Percentiles rank a stretch among this genome's conserved stretches.
phyloP scores from a whole-genome alignment of 2,113 vertebrate genomes.

The Sorex fumeus region DNA sequence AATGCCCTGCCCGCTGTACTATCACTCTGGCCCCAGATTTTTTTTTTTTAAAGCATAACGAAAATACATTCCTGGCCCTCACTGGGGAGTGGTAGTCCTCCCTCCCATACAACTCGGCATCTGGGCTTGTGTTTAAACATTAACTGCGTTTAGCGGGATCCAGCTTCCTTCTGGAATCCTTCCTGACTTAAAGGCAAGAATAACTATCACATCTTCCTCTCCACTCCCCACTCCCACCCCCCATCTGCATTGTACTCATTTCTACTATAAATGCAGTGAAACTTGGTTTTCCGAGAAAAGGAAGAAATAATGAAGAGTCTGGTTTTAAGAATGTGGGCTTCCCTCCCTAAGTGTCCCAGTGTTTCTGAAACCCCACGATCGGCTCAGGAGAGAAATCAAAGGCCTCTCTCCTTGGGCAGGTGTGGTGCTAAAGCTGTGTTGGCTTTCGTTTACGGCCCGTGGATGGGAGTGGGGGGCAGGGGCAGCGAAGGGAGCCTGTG shows the following conservation, averaged over 20 bases:
- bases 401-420: constrained; percentile 70
- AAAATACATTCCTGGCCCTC: constrained; percentile 25
- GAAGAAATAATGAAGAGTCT: constrained; percentile 59
- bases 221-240: not conserved
- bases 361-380: constrained; percentile 60
- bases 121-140: constrained; percentile 52
- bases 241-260: constrained; percentile 1
- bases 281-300: constrained; percentile 59
- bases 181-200: constrained; percentile 45
- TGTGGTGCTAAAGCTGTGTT: constrained; percentile 66
- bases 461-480: not conserved
- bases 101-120: not conserved
- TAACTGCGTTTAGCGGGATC: constrained; percentile 18
- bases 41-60: not conserved
- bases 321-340: constrained; percentile 66
- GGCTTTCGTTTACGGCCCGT: constrained; percentile 73
- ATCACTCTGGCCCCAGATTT: not conserved
- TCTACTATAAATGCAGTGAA: constrained; percentile 53
- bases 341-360: constrained; percentile 15
- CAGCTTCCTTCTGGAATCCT: constrained; percentile 50
- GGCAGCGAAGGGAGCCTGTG: constrained; percentile 61
- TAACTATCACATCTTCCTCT: not conserved
- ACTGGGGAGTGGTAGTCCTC: not conserved
- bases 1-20: no score
- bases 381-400: constrained; percentile 72